Evolutionary conservation across 2,888 invertebrate species (phyloP).

Genomic region (Leistus spinibarbis): DNA sequence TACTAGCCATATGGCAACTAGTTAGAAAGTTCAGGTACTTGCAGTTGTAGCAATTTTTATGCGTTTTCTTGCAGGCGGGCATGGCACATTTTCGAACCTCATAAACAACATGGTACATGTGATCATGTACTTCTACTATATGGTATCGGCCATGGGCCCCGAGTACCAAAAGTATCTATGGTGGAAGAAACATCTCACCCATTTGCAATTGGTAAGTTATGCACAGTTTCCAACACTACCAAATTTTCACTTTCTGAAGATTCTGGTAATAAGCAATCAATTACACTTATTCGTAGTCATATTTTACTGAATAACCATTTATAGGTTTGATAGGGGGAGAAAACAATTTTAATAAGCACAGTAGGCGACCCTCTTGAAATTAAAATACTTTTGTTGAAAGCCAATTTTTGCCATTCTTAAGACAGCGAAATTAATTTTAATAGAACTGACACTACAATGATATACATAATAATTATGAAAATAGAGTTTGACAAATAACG

Average conservation of each 20-base stretch:
- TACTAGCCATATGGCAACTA: constrained; percentile 11
- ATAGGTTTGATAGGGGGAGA: too few relatives aligned
- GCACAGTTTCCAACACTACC: too few relatives aligned
- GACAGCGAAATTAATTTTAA: too few relatives aligned
- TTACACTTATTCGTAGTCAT: too few relatives aligned
- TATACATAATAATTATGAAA: background rate
- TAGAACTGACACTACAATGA: background rate
- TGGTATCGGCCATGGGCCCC: constrained; percentile 85
- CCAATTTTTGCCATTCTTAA: too few relatives aligned
- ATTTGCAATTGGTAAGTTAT: constrained; percentile 76
- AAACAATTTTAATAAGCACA: too few relatives aligned
- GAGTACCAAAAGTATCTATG: constrained; percentile 84
- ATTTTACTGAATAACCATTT: too few relatives aligned
- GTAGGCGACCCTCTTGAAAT: too few relatives aligned
- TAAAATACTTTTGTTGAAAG: too few relatives aligned
- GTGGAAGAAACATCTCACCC: constrained; percentile 90
- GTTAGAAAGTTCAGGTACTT: constrained; percentile 15
- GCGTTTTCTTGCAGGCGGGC: constrained; percentile 68
- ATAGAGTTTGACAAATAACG: background rate
- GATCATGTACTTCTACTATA: constrained; percentile 88
- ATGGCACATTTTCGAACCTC: constrained; percentile 86
- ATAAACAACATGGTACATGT: constrained; percentile 87
- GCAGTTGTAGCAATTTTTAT: constrained; percentile 2
- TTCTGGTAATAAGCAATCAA: too few relatives aligned
- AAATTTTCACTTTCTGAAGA: too few relatives aligned